Evolutionary conservation across 2,888 invertebrate genomes (phyloP).

Genomic region (Subacronicta megacephala): DNA sequence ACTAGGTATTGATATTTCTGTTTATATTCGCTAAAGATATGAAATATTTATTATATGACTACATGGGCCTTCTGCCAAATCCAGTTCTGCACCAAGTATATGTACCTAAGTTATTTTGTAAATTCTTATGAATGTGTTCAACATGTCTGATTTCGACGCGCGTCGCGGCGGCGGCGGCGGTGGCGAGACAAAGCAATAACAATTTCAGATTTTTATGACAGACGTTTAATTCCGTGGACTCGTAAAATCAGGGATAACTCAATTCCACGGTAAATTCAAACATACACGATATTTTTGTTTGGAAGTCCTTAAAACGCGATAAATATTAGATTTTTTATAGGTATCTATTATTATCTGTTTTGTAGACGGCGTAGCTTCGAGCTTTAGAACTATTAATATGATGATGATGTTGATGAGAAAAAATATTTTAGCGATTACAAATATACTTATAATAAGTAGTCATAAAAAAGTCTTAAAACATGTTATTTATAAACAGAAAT

Average conservation of each 20-base stretch:
- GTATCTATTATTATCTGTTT: constrained; percentile 29
- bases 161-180: constrained; percentile 57
- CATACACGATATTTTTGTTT: constrained; percentile 43
- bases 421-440: constrained; percentile 26
- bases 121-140: constrained; percentile 74
- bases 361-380: constrained; percentile 32
- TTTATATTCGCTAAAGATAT: constrained; percentile 72
- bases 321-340: constrained; percentile 34
- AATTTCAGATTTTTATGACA: constrained; percentile 60
- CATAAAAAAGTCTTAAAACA: constrained; percentile 3
- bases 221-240: constrained; percentile 57
- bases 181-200: constrained; percentile 63
- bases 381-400: constrained; percentile 32
- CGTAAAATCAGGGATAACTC: constrained; percentile 60
- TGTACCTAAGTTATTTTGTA: constrained; percentile 64
- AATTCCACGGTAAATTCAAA: constrained; percentile 55
- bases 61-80: constrained; percentile 77
- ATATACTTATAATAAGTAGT: constrained; percentile 12
- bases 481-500: not conserved
- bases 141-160: constrained; percentile 64
- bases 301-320: constrained; percentile 27
- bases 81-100: constrained; percentile 72
- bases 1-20: constrained; percentile 59
- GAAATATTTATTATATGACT: constrained; percentile 73
- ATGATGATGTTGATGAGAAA: constrained; percentile 28